Evolutionary conservation across 2,113 vertebrate species (phyloP).

Genomic region (Verasper variegatus): DNA sequence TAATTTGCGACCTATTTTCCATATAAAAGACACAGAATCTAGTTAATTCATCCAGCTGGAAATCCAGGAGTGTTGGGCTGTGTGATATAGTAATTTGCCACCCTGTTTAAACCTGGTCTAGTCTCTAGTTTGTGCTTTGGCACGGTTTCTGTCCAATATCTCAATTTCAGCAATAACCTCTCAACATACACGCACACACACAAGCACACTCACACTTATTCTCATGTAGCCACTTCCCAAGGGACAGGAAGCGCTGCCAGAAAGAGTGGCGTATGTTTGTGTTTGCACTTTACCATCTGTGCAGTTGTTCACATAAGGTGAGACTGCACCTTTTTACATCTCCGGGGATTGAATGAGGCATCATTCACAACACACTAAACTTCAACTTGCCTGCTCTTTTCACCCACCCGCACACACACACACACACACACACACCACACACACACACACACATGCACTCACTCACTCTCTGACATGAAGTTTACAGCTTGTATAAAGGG

Average conservation of each 20-base stretch:
- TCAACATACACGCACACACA: background rate
- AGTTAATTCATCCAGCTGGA: slow-evolving; percentile 61
- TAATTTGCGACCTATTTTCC: slow-evolving; percentile 71
- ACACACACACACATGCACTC: slow-evolving; percentile 8
- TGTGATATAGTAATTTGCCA: slow-evolving; percentile 33
- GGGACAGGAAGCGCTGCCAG: slow-evolving; percentile 33
- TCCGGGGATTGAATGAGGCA: slow-evolving; percentile 46
- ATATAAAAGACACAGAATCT: slow-evolving; percentile 70
- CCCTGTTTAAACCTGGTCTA: background rate
- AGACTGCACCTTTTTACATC: slow-evolving; percentile 30
- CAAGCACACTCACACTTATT: slow-evolving; percentile 1
- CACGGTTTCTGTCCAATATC: slow-evolving; percentile 11
- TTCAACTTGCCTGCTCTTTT: slow-evolving; percentile 5
- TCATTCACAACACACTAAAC: slow-evolving; percentile 42
- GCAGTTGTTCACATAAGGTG: slow-evolving; percentile 18
- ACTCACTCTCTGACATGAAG: background rate
- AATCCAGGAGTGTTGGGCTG: slow-evolving; percentile 31
- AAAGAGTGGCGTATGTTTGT: slow-evolving; percentile 36
- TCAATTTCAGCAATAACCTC: slow-evolving; percentile 33
- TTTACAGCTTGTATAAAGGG: slow-evolving; percentile 22
- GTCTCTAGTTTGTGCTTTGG: slow-evolving; percentile 23
- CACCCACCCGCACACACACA: background rate
- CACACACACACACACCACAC: slow-evolving; percentile 12
- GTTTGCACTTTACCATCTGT: slow-evolving; percentile 40
- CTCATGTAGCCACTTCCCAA: slow-evolving; percentile 12